Evolutionary conservation across 2,113 vertebrate genomes (phyloP).

Genomic region (Pseudorectes ferrugineus): DNA sequence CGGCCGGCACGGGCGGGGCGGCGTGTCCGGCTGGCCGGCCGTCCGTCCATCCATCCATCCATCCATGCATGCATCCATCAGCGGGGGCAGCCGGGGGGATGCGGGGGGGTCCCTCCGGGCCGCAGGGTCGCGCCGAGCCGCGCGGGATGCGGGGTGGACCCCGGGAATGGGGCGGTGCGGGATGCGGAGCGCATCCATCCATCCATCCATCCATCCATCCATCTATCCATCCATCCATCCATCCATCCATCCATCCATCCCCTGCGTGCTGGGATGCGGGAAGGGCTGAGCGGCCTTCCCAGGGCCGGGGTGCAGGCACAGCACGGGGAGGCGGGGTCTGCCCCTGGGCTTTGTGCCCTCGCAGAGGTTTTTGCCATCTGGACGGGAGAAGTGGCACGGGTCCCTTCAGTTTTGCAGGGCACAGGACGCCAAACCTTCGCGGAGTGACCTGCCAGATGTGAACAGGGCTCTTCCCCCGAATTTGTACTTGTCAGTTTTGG

Average conservation of each 20-base stretch:
- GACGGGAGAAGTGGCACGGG: no score
- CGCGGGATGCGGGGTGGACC: neutral
- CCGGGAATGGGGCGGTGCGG: neutral
- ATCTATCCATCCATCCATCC: neutral
- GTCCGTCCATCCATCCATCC: neutral
- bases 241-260: fast-evolving
- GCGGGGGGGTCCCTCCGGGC: neutral
- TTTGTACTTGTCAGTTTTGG: neutral
- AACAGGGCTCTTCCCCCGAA: neutral
- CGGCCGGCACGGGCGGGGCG: no score
- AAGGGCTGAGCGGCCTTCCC: neutral
- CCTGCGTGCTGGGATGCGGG: fast-evolving
- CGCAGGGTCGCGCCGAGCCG: neutral
- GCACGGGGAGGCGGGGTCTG: fast-evolving
- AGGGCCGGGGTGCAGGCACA: fast-evolving
- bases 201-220: neutral
- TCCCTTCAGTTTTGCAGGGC: fast-evolving
- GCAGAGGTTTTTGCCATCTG: neutral
- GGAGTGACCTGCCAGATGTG: neutral
- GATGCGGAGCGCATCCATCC: neutral
- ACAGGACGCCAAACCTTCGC: fast-evolving
- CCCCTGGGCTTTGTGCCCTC: neutral
- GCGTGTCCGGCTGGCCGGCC: no score
- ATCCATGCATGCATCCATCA: neutral
- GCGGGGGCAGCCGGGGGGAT: neutral